Conservation (phyloP, 2,113 vertebrate species). For the Sula dactylatra region DNA sequence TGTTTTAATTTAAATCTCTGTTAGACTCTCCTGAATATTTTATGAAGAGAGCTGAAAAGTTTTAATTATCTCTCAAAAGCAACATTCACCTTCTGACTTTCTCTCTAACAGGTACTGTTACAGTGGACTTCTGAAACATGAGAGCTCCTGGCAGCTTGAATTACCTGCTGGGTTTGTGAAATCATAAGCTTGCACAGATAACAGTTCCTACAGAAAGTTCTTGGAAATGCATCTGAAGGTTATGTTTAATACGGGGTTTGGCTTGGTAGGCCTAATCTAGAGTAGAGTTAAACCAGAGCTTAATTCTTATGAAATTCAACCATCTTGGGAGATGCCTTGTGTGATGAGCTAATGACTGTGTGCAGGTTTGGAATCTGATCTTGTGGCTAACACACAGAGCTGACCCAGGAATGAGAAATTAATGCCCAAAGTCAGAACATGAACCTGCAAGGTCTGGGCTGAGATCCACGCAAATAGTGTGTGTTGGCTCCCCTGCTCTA, state of each 20-base stretch:
- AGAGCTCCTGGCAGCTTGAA: not conserved
- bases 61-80: not conserved
- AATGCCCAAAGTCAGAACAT: not conserved
- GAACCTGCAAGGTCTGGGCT: not conserved
- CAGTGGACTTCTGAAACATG: not conserved
- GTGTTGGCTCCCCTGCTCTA: not conserved
- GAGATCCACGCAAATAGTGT: fast-evolving
- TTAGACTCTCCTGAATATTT: not conserved
- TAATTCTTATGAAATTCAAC: not conserved
- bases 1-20: not conserved
- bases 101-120: not conserved
- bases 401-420: not conserved
- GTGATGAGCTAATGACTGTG: not conserved
- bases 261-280: not conserved
- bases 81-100: not conserved
- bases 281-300: not conserved
- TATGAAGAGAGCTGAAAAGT: not conserved
- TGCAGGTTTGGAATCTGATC: not conserved
- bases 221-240: not conserved
- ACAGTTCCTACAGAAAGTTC: not conserved
- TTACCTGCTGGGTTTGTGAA: not conserved
- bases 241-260: not conserved
- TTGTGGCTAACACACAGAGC: not conserved
- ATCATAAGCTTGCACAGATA: not conserved
- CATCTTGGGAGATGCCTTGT: not conserved